phyloP scores from a whole-genome alignment of 1,140 invertebrate genomes.

The Saccostrea echinata region DNA sequence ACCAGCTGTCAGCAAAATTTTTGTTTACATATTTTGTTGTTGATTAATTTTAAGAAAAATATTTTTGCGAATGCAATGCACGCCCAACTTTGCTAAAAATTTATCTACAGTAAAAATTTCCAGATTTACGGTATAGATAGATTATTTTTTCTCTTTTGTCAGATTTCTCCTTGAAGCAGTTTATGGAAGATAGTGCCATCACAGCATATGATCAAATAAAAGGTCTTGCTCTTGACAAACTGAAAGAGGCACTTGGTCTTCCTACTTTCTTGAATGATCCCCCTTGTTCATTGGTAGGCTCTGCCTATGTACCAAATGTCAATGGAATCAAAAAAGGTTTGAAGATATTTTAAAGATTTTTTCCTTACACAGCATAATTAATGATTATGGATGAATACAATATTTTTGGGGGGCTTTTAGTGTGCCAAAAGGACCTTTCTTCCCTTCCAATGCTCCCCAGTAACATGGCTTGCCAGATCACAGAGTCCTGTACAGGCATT shows the following conservation, averaged over 20 bases:
- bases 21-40: too few relatives aligned
- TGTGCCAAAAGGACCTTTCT: neutral
- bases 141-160: neutral
- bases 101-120: too few relatives aligned
- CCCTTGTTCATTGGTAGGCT: neutral
- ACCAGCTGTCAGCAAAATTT: too few relatives aligned
- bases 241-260: conserved; percentile 27
- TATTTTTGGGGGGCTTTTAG: neutral
- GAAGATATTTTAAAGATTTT: neutral
- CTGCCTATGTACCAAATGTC: neutral
- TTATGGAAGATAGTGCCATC: neutral
- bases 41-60: too few relatives aligned
- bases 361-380: neutral
- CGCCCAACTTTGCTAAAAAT: too few relatives aligned
- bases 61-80: too few relatives aligned
- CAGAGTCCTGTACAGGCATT: conserved; percentile 35
- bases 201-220: conserved; percentile 7
- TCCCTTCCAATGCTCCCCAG: conserved; percentile 30
- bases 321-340: conserved; percentile 29
- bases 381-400: neutral
- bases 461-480: conserved; percentile 34
- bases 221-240: conserved; percentile 21
- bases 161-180: conserved; percentile 19
- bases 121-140: too few relatives aligned
- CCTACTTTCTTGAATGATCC: conserved; percentile 21